Evolutionary conservation across 2,113 vertebrate genomes (phyloP), one percentile per base, ranked within the genome.

Genomic region (Amblyornis subalaris): DNA sequence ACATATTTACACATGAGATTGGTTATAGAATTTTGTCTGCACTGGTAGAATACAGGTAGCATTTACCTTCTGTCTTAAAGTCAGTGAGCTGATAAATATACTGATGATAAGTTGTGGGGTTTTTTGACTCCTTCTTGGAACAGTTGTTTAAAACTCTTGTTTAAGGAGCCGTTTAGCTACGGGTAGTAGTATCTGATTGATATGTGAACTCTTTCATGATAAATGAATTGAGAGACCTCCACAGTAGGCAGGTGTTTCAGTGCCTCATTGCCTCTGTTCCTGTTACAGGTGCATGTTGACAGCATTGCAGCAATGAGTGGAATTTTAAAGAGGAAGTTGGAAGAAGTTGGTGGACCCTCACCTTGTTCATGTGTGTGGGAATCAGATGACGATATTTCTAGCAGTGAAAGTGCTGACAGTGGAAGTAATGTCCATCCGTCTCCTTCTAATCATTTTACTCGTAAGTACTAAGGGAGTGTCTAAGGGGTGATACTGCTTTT

Each of bases 311-410:
- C 80, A 67, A 99, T 99, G 99, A 99, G 98, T 65, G 98, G 98
- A 96, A 98, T 99, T 98, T 98, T 99, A 98, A 99, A 99, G 98
- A 99, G 99, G 97, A 99, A 99, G 98, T 99, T 99, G 96, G 98
- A 99, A 98, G 99, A 99, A 98, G 98, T 98, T 96, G 98, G 98
- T 96, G 98, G 98, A 91, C 85, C 98, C 88, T 99, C 98, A 50
- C 97, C 98, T 28, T 98, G 98, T 90, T 98, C 98, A 47, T 99
- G 97, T 77, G 96, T 98, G 84, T 96, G 98, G 98, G 99, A 99
- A 97, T 99, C 98, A 14, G 98, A 99, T 87, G 98, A 99, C 93
- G 99, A 99, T 61, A 95, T 98, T 91, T 99, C 98, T 89, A 98
- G 98, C 97, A 98, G 98, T 72, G 98, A 98, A 97, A 99, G 98